Evolutionary conservation across 2,797 vertebrate genomes (phyloP).

Genomic region (Antrozous pallidus): DNA sequence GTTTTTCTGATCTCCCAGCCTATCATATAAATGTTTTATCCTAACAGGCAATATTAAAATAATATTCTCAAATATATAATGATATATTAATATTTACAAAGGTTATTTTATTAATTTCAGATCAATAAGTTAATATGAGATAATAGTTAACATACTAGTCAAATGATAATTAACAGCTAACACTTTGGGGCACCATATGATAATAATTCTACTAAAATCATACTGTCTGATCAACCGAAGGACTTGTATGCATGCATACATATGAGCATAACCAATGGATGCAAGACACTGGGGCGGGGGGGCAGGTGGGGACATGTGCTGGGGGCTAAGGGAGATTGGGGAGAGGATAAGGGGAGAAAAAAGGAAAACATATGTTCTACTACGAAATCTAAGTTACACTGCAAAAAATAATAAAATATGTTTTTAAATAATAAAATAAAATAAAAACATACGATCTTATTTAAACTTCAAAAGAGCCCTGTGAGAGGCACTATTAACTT

Average conservation of each 20-base stretch:
- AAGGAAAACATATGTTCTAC: too few species aligned
- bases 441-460: not conserved
- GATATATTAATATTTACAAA: not conserved
- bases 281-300: too few species aligned
- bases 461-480: not conserved
- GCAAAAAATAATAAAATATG: too few species aligned
- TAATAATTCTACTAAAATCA: not conserved
- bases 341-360: too few species aligned
- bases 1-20: not conserved
- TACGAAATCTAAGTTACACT: too few species aligned
- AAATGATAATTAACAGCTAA: conserved; percentile 11
- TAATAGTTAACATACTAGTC: not conserved
- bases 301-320: too few species aligned
- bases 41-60: not conserved
- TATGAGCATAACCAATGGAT: too few species aligned
- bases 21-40: not conserved
- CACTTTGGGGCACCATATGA: not conserved
- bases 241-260: too few species aligned
- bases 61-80: not conserved
- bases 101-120: conserved; percentile 12
- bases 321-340: too few species aligned
- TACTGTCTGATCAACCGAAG: too few species aligned
- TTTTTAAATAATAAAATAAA: too few species aligned
- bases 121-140: not conserved
- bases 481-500: not conserved